Percentiles rank a stretch among this genome's conserved stretches.
Conservation (phyloP, 2,113 vertebrate species). For the Orthonyx spaldingii region DNA sequence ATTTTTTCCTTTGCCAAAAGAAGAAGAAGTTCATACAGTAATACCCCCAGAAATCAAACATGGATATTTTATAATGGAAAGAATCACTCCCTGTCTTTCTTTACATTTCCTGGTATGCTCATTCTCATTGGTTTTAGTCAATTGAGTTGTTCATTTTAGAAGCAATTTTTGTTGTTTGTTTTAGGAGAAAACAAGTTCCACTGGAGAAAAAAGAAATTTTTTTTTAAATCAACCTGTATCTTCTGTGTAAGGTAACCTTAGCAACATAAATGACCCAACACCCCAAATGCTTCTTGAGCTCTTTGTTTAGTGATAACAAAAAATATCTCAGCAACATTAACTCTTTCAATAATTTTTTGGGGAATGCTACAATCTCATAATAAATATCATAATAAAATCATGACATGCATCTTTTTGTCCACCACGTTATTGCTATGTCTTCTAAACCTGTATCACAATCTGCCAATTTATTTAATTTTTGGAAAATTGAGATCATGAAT, state of each 20-base stretch:
- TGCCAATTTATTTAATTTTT: background rate
- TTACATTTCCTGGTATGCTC: background rate
- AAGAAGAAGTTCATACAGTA: background rate
- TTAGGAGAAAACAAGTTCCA: background rate
- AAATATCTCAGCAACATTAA: background rate
- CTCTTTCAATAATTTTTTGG: background rate
- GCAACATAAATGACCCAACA: background rate
- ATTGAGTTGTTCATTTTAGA: background rate
- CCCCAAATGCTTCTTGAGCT: background rate
- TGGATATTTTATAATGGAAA: background rate
- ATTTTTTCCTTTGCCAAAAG: conserved; percentile 11
- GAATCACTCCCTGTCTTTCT: background rate
- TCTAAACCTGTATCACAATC: background rate
- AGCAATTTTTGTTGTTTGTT: background rate
- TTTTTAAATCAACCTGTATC: background rate
- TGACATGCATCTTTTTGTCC: background rate
- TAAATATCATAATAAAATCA: background rate
- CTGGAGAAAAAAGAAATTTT: fast-evolving
- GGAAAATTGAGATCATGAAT: background rate
- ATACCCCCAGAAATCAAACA: background rate
- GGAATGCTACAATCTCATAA: background rate
- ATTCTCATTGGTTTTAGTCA: background rate
- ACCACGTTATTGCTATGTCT: background rate
- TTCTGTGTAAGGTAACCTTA: background rate
- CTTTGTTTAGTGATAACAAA: background rate